Base-by-base conservation (phyloP, 2,797 vertebrate genomes). In the Pseudomugil gertrudae region DNA sequence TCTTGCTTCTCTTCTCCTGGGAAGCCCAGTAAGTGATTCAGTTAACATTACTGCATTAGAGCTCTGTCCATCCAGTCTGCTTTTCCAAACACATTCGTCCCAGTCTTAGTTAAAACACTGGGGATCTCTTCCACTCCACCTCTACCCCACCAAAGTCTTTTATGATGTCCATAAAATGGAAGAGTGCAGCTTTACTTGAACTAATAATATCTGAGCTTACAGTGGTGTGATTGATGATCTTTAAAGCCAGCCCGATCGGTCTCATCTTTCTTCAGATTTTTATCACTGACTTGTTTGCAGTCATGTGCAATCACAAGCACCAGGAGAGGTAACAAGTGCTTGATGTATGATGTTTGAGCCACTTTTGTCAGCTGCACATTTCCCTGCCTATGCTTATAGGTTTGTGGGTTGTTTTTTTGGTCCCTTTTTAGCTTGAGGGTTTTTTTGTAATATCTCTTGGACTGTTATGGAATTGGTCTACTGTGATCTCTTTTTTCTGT, bases 241-340 rank as follows among this genome's bases (percentile, higher is more conserved):
- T 96, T 95, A 93, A 95, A 96, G 95, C 94, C 89, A 76, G 90
- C 89, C 83, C 93, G 94, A 96, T 95, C 95, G 93, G 92, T 95
- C 96, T 95, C 94, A 96, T 96, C 95, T 96, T 96, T 96, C 95
- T 96, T 95, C 91, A 95, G 94, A 96, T 95, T 96, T 94, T 95
- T 97, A 96, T 95, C 95, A 95, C 94, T 95, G 93, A 95, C 94
- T 96, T 95, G 95, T 96, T 96, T 95, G 95, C 95, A 95, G 94
- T 96, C 95, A 94, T 94, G 93, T 96, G 95, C 91, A 96, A 95
- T 95, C 95, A 95, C 92, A 92, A 93, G 94, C 92, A 94, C 94
- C 90, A 91, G 92, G 90, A 95, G 92, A 95, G 93, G 94, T 95
- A 96, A 98, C 94, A 96, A 96, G 95, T 95, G 94, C 94, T 95